Base-by-base conservation (phyloP, 2,888 invertebrate species). In the Frankliniella fusca region DNA sequence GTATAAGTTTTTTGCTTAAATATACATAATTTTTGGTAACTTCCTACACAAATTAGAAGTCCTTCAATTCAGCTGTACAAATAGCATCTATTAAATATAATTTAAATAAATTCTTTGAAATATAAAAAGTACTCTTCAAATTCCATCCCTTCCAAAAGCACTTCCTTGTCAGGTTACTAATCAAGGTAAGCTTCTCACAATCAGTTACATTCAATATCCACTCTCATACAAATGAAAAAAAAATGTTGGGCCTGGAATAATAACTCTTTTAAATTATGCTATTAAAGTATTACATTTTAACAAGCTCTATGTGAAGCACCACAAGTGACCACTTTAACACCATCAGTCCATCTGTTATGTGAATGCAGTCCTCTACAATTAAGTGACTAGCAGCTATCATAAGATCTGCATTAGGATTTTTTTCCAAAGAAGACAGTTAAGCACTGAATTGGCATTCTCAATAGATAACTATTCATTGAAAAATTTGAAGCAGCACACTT, bases 81-180 rank as follows among this genome's bases (percentile, higher is more conserved):
- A 76, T 27, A 27, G 70, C 27, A 76, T 27, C 70, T 76, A 76
- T 27, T 76, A 76, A 76, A 76, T 76, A 76, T 76, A 76, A 12
- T 27, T 76, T 76, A 76, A 76, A 76, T 23, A 76, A 76, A 27
- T 76, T 76, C 70, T 76, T 76, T 76, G 70, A 23, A 76, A 27
- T 76, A 76, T 76, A 76, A 76, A 76, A 76, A 76, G 70, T 76
- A 76, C 70, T 76, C 70, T 76, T 76, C 70, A 76, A 76, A 61
- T n/a, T 61, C 61, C 70, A 76, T 76, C 70, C 27, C 70, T 76
- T 76, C n/a, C 12, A 27, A 76, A 27, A 27, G 70, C 70, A 76
- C 70, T 27, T 23, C 70, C 70, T 27, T 76, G 61, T 61, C 61
- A 61, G 38, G 3, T 38, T 38, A 61, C 61, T 61, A 27, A 76